A percentile compares a stretch with the other conserved stretches of the same genome.
These are phyloP conservation scores for Paralvinella palmiformis DNA, from an alignment of 1,140 invertebrate genomes.

Conservation along the genomic window DNA sequence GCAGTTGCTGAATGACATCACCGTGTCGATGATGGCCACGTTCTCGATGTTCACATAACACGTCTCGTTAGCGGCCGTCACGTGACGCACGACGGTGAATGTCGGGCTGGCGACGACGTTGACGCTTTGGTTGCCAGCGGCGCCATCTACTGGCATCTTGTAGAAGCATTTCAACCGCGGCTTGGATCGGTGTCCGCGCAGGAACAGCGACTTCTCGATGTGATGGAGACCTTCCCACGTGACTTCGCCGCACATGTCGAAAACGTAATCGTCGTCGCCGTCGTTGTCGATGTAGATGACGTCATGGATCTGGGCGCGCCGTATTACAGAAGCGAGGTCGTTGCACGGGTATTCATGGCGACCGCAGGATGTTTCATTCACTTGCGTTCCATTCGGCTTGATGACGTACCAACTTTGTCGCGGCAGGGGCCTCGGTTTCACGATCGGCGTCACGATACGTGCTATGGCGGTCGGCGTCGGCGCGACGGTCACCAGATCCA, in stretches of 20 bases:
- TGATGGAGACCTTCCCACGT: not conserved
- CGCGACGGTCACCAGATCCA: not conserved
- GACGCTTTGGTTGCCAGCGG: not conserved
- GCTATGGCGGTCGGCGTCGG: not conserved
- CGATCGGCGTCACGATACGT: no score
- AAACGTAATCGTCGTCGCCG: not conserved
- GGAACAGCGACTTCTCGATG: not conserved
- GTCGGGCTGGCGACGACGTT: not conserved
- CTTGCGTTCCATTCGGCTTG: no score
- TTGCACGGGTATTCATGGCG: not conserved
- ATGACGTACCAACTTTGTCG: no score
- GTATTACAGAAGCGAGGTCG: not conserved
- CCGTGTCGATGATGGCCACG: not conserved
- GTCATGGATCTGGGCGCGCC: not conserved
- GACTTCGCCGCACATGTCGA: not conserved
- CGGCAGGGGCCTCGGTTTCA: no score
- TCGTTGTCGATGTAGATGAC: not conserved
- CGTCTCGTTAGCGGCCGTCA: no score
- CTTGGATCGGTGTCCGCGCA: not conserved
- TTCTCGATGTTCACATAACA: not conserved
- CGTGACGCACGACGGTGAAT: not conserved
- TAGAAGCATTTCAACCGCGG: not conserved
- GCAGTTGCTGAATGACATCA: conserved; percentile 3
- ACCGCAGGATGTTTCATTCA: no score
- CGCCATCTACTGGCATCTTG: no score